phyloP scores from a whole-genome alignment of 1,140 invertebrate species.

The Bemisia tabaci region DNA sequence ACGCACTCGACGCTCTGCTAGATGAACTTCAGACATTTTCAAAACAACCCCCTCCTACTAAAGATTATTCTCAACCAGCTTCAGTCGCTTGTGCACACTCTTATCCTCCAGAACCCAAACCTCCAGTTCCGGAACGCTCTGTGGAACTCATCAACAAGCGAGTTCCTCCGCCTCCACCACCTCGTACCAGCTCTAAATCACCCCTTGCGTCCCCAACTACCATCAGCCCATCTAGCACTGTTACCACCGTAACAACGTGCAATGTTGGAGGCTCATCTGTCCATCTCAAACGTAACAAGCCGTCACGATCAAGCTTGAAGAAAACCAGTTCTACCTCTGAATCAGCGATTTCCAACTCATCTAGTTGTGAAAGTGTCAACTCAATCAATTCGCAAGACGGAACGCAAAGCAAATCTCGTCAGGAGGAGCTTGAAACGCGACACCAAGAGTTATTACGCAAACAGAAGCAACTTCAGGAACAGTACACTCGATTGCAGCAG shows the following conservation, averaged over 20 bases:
- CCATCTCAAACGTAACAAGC: constrained; percentile 25
- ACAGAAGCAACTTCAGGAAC: constrained; percentile 73
- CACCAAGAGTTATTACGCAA: constrained; percentile 75
- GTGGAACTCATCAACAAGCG: constrained; percentile 50
- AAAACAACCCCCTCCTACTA: constrained; percentile 38
- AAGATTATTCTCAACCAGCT: constrained; percentile 15
- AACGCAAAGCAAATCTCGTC: constrained; percentile 28
- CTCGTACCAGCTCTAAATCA: constrained; percentile 64
- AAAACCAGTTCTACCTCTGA: constrained; percentile 15
- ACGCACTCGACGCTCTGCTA: constrained; percentile 89
- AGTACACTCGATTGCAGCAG: constrained; percentile 72
- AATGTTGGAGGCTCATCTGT: constrained; percentile 24
- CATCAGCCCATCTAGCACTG: constrained; percentile 39
- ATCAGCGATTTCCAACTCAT: constrained; percentile 37
- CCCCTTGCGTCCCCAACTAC: constrained; percentile 61
- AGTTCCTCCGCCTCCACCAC: constrained; percentile 72
- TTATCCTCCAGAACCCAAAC: constrained; percentile 44
- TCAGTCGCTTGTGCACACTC: constrained; percentile 42
- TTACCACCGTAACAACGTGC: constrained; percentile 29
- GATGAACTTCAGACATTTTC: constrained; percentile 79
- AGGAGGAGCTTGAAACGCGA: constrained; percentile 61
- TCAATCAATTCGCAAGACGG: constrained; percentile 57
- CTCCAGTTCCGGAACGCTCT: constrained; percentile 62
- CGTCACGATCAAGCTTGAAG: constrained; percentile 28
- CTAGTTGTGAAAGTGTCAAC: constrained; percentile 62